A percentile compares a stretch with the other conserved stretches of the same genome.
Conservation (phyloP, 2,113 vertebrate genomes). For the Diadophis punctatus region DNA sequence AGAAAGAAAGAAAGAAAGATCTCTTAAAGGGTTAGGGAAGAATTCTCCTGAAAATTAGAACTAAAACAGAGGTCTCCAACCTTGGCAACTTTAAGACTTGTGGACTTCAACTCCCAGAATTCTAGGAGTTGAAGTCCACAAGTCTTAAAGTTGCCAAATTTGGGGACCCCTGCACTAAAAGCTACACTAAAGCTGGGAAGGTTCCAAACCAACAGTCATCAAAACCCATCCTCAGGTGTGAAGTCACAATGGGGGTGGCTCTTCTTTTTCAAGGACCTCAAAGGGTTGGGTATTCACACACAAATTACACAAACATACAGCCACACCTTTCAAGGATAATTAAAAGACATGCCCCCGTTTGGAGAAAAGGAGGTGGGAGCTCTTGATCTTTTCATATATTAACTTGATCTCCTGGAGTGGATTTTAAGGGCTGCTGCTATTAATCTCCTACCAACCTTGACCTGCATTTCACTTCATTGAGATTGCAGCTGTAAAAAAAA, state of each 20-base stretch:
- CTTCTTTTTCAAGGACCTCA: neutral
- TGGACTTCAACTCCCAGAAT: neutral
- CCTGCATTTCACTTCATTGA: neutral
- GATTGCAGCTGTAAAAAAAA: neutral
- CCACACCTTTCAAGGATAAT: neutral
- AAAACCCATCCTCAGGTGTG: neutral
- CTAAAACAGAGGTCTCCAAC: too few relatives aligned
- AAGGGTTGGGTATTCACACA: neutral
- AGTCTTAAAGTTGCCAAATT: too few relatives aligned
- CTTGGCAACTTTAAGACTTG: too few relatives aligned
- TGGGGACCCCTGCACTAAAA: neutral
- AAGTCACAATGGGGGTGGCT: neutral
- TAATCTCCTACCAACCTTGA: neutral
- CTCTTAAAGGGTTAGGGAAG: too few relatives aligned
- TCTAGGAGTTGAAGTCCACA: too few relatives aligned
- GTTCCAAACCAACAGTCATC: neutral
- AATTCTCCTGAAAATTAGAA: too few relatives aligned
- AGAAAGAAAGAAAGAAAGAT: too few relatives aligned
- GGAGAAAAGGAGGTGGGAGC: neutral
- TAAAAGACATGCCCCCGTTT: neutral
- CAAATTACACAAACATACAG: neutral
- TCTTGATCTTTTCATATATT: neutral
- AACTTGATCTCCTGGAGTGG: neutral
- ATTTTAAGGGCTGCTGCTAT: neutral
- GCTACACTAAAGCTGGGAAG: neutral